phyloP scores from a whole-genome alignment of 2,797 vertebrate genomes.

The Artibeus jamaicensis region DNA sequence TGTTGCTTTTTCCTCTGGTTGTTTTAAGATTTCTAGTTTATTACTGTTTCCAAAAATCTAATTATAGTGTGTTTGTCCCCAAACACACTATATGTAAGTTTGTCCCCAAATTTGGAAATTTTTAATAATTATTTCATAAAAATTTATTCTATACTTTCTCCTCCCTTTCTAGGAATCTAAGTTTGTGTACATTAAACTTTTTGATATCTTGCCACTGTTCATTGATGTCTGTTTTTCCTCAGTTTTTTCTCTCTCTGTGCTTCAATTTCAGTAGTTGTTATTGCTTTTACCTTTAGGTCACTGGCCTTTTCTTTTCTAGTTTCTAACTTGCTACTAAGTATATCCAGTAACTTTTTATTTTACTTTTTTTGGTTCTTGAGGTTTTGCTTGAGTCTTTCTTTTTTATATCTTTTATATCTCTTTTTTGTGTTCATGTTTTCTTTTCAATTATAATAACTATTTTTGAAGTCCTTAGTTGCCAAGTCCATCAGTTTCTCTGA shows the following conservation, averaged over 20 bases:
- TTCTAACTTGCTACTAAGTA: not conserved
- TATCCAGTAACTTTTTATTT: not conserved
- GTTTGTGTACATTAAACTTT: not conserved
- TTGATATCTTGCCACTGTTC: not conserved
- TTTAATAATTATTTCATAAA: not conserved
- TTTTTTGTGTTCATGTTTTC: not conserved
- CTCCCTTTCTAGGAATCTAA: not conserved
- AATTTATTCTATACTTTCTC: not conserved
- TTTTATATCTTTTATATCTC: not conserved
- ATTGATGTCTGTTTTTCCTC: not conserved
- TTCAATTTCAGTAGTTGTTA: not conserved
- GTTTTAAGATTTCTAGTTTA: not conserved
- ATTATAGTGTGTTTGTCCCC: not conserved
- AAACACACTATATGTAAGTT: not conserved
- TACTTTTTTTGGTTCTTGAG: not conserved
- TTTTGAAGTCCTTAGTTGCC: not conserved
- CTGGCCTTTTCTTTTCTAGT: not conserved
- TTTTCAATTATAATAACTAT: not conserved
- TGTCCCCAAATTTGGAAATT: not conserved
- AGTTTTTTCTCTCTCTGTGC: not conserved
- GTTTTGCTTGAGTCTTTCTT: not conserved
- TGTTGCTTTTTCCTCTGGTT: not conserved
- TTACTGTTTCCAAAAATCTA: not conserved
- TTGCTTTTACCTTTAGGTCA: not conserved
- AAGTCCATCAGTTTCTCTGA: not conserved